Evolutionary conservation across 2,113 vertebrate genomes (phyloP).

Genomic region (Ptyas mucosa): DNA sequence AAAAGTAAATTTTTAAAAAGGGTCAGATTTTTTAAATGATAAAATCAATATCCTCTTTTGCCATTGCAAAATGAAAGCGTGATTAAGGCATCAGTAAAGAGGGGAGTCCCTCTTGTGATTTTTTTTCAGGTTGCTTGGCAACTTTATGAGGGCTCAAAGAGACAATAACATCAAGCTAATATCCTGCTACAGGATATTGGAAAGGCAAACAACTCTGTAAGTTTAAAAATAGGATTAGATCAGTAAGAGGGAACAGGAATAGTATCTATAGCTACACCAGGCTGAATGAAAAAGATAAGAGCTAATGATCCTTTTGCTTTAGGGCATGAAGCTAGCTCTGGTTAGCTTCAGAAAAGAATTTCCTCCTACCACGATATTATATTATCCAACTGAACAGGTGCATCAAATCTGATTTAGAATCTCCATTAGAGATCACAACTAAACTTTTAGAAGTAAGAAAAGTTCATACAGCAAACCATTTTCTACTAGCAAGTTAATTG

Average conservation of each 20-base stretch:
- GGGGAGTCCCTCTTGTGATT: not conserved
- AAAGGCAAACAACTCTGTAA: slow-evolving; percentile 22
- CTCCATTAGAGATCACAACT: not conserved
- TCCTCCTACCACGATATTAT: not conserved
- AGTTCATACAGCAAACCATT: not conserved
- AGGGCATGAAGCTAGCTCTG: not conserved
- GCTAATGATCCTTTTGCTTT: not conserved
- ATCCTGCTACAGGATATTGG: slow-evolving; percentile 26
- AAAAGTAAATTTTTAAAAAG: not conserved
- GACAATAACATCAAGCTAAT: slow-evolving; percentile 19
- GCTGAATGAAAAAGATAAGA: not conserved
- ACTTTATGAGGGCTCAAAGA: slow-evolving; percentile 8
- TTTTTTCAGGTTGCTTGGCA: slow-evolving; percentile 24
- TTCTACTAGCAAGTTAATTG: not conserved
- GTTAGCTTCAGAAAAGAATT: slow-evolving; percentile 1
- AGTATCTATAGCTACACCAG: not conserved
- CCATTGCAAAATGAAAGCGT: not conserved
- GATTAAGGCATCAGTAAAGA: not conserved
- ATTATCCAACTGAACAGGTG: not conserved
- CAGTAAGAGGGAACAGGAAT: not conserved
- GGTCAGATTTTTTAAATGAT: not conserved
- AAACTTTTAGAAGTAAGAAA: slow-evolving; percentile 5
- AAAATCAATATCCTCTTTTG: slow-evolving; percentile 15
- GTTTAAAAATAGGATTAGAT: slow-evolving; percentile 21
- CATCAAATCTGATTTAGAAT: not conserved